Evolutionary conservation across 2,113 vertebrate genomes (phyloP).

Genomic region (Nanorana parkeri): DNA sequence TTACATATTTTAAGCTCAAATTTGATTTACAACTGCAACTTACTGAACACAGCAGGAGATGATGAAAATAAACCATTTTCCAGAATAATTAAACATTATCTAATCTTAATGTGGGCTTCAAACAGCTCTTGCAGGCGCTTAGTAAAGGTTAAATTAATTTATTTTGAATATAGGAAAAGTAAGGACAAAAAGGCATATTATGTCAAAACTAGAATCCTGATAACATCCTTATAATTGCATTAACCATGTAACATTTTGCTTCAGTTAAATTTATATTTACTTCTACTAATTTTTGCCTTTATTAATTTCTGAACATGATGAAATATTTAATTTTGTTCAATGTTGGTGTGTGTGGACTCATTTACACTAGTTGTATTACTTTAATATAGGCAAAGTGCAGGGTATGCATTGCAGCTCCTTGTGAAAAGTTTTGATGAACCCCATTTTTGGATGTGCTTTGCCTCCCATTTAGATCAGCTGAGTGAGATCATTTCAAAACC

Average conservation of each 20-base stretch:
- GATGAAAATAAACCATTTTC: constrained; percentile 50
- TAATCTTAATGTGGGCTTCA: constrained; percentile 47
- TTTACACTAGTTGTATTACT: too few relatives aligned
- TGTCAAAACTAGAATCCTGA: background rate
- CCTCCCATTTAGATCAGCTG: too few relatives aligned
- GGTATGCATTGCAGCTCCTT: too few relatives aligned
- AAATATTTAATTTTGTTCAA: too few relatives aligned
- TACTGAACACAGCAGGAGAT: constrained; percentile 49
- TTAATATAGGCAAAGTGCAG: too few relatives aligned
- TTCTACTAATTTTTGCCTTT: too few relatives aligned
- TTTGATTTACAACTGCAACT: constrained; percentile 55
- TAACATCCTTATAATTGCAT: background rate
- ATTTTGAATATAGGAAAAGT: constrained; percentile 27
- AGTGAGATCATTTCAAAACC: too few relatives aligned
- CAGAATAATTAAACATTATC: constrained; percentile 55
- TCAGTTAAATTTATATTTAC: background rate
- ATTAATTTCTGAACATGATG: too few relatives aligned
- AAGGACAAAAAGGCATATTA: constrained; percentile 21
- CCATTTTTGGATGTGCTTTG: too few relatives aligned
- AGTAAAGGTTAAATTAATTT: constrained; percentile 53
- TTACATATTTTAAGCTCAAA: constrained; percentile 54
- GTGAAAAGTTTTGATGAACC: too few relatives aligned
- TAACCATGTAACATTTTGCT: background rate
- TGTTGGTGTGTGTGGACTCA: too few relatives aligned
- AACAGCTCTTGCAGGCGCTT: constrained; percentile 25